Percentiles rank a stretch among this genome's conserved stretches.
These are phyloP conservation scores for Cydia amplana DNA, from an alignment of 1,140 invertebrate genomes.

Conservation along the genomic window DNA sequence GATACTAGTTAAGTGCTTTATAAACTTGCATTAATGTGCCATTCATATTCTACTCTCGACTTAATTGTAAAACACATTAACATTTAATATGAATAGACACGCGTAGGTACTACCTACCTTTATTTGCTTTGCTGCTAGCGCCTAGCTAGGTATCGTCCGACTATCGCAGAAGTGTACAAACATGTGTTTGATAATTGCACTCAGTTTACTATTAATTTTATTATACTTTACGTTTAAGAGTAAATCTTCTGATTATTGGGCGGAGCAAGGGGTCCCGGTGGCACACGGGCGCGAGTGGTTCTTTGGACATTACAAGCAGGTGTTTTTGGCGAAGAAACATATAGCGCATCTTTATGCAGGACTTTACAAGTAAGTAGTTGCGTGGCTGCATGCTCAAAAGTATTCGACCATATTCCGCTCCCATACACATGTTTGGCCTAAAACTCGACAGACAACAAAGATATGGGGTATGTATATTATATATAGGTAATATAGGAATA, in stretches of 20 bases:
- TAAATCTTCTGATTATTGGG: conserved; percentile 3
- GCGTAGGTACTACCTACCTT: neutral
- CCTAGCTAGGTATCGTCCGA: no score
- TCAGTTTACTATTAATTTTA: neutral
- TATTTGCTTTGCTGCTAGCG: neutral
- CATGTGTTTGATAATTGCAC: conserved; percentile 12
- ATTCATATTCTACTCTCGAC: neutral
- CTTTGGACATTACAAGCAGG: conserved; percentile 23
- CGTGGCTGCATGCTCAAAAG: neutral
- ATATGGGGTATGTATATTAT: no score
- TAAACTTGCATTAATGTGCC: neutral
- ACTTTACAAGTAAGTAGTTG: neutral
- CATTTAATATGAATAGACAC: neutral
- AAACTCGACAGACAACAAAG: no score
- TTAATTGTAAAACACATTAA: neutral
- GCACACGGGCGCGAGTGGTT: neutral
- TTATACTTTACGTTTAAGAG: neutral
- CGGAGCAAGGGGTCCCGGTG: neutral
- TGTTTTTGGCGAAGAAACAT: conserved; percentile 24
- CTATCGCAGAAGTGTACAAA: neutral
- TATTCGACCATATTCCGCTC: no score
- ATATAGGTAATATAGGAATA: no score
- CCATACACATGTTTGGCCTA: no score
- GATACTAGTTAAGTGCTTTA: neutral
- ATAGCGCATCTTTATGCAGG: neutral